Base-by-base conservation (phyloP, 2,888 invertebrate genomes). In the Linnaemya vulpina region DNA sequence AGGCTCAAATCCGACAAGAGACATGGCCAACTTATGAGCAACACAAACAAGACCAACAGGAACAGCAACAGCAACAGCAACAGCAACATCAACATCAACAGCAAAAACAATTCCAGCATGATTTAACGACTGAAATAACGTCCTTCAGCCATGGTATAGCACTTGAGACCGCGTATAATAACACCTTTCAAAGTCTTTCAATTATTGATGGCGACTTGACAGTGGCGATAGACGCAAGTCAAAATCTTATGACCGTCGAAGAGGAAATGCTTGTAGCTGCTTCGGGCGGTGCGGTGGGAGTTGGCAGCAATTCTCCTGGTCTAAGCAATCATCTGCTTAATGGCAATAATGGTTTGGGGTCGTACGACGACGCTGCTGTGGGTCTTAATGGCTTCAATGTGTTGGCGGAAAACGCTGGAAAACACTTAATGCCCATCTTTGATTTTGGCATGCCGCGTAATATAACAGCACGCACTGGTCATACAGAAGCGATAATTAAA, bases 401-500 rank as follows among this genome's bases (percentile, higher is more conserved):
- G 62, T 43, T 73, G 71, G 15, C 49, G 35, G 63, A 68, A 30
- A 63, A 60, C 77, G 9, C 30, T n/a, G 51, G 65, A 43, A 49
- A 58, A 30, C 73, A 63, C 51, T 63, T 79, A 67, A 81, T 89
- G 89, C 90, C 90, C 83, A 96, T 96, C 93, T 97, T 97, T 93
- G 97, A 97, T 93, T 95, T 95, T 94, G 96, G 96, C 92, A 96
- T 97, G 91, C 95, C 96, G 55, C 94, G 96, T 88, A 97, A 97
- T 93, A 96, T 97, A 88, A 96, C 97, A 67, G 96, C 96, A 25
- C 96, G 96, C 88, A 96, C 97, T 83, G 96, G 97, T 13, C 97
- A 97, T 93, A 96, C 96, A 86, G 90, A 91, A 84, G 97, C 97
- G 70, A 96, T 97, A 93, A 94, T 97, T 90, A 96, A 97, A 92